Evolutionary conservation across 2,113 vertebrate species (phyloP), one percentile per base, ranked within the genome.

Genomic region (Numenius arquata): DNA sequence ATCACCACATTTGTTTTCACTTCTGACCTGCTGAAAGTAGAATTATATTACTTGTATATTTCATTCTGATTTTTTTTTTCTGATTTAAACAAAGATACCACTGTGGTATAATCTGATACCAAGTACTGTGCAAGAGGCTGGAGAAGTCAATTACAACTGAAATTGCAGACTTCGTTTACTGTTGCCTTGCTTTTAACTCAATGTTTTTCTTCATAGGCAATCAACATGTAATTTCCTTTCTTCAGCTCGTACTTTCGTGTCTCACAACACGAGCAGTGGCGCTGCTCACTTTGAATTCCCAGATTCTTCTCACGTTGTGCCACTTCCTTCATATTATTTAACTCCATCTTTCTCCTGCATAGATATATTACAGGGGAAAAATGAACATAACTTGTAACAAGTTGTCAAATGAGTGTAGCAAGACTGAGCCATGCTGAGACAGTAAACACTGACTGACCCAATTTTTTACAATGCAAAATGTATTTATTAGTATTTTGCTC

Each of bases 61-160:
- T 98, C 89, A 96, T 95, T 94, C 80, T 95, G 95, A 88, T 94
- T 95, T 65, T 86, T 88, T 94, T 95, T 70, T 86, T 88, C 62
- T 15, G 10, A 79, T 92, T 96, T 89, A 95, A 93, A 96, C 91
- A 95, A 96, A 89, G 92, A 92, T 93, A 66, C 74, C 29, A 85
- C 73, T 94, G 95, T 95, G 70, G 47, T 89, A 95, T 79, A 85
- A 91, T 85, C 63, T 81, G 78, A 83, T 93, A 80, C 52, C 68
- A 81, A 86, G 58, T 53, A 78, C 52, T 53, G 40, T 25, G 32
- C 0, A 1, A 89, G 66, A 70, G 40, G 45, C 88, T 70, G 55
- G 48, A 75, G 77, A 83, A 93, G 85, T 88, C 74, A 89, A 75
- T 96, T 96, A 83, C 61, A 89, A 72, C 62, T 27, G 40, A 93